Conservation (phyloP, 2,113 vertebrate genomes). For the Elephantulus edwardii region DNA sequence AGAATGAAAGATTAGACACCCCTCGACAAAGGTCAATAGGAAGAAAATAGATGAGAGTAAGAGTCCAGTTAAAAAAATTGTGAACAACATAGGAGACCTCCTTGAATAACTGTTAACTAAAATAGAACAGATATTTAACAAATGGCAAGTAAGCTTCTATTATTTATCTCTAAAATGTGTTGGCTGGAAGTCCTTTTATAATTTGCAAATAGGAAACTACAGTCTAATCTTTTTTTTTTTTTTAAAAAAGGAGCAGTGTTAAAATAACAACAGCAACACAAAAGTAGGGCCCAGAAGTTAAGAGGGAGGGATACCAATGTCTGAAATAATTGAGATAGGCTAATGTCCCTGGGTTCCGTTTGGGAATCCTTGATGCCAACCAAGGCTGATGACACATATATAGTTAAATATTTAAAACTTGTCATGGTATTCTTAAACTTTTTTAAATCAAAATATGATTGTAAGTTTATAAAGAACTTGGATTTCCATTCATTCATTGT, state of each 20-base stretch:
- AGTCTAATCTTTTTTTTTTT: neutral
- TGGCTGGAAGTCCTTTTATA: neutral
- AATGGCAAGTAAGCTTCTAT: neutral
- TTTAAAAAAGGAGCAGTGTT: neutral
- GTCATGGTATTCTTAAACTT: neutral
- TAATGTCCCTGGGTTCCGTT: neutral
- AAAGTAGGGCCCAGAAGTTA: no score
- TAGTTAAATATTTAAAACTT: constrained; percentile 13
- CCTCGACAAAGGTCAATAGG: neutral
- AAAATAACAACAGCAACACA: neutral
- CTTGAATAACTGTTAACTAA: neutral
- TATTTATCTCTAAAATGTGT: neutral
- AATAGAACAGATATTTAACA: neutral
- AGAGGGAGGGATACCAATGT: neutral
- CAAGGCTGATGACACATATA: neutral
- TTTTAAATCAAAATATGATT: neutral
- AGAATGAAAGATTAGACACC: neutral
- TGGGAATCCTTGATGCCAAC: neutral
- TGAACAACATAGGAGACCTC: neutral
- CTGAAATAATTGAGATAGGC: neutral
- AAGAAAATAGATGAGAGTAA: neutral
- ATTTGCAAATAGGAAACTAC: neutral
- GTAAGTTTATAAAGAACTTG: no score
- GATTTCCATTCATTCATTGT: no score
- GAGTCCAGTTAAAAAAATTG: neutral